A percentile compares a stretch with the other conserved stretches of the same genome.
Conservation (phyloP, 2,113 vertebrate species). For the Hippocampus comes region DNA sequence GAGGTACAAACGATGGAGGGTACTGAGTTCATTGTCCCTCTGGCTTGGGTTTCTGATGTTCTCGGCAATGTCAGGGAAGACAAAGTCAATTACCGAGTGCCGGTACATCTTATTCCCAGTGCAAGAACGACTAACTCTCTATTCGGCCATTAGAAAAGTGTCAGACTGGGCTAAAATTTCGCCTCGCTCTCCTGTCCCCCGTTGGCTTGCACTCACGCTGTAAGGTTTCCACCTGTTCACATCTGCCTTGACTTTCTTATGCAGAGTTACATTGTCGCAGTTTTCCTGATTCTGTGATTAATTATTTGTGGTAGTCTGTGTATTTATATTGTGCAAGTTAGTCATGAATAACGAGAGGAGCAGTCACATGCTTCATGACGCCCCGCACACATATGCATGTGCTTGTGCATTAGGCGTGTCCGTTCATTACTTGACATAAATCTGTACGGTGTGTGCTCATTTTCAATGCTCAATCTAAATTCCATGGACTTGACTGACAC, state of each 20-base stretch:
- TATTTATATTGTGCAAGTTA: no score
- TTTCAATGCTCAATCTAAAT: background rate
- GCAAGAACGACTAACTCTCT: background rate
- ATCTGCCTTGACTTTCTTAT: background rate
- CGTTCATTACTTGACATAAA: no score
- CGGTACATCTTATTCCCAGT: background rate
- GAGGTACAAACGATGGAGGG: background rate
- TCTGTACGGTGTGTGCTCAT: no score
- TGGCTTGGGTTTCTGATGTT: background rate
- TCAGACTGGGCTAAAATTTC: background rate
- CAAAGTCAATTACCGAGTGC: background rate
- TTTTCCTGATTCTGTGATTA: no score
- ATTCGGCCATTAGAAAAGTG: background rate
- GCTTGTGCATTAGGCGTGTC: no score
- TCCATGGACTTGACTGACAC: background rate
- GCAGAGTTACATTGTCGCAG: no score
- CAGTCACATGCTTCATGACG: no score
- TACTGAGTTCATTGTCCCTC: constrained; percentile 1
- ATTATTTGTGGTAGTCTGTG: no score
- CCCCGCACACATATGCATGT: no score
- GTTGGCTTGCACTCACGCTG: background rate
- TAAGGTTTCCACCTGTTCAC: background rate
- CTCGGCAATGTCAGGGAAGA: background rate
- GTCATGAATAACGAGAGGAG: no score
- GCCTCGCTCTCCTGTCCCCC: background rate